A percentile compares a stretch with the other conserved stretches of the same genome.
Evolutionary conservation across 2,888 invertebrate genomes (phyloP).

Genomic region (Sarcophaga rosellei): DNA sequence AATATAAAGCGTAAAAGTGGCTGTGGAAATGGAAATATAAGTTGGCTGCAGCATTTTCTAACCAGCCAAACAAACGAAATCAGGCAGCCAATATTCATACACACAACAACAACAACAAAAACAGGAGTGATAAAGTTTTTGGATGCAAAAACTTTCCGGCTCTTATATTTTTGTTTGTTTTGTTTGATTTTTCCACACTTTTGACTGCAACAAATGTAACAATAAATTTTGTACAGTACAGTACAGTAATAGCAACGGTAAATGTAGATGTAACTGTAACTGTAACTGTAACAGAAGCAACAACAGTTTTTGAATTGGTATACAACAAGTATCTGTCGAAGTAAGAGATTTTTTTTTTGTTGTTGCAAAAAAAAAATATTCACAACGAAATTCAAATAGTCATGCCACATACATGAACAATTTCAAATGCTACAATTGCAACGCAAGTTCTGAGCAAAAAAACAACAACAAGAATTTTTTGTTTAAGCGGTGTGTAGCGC

Average conservation of each 20-base stretch:
- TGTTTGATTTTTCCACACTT: conserved; percentile 60
- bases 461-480: not conserved
- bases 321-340: conserved; percentile 30
- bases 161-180: not conserved
- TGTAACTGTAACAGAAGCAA: not conserved
- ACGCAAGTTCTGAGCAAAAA: not conserved
- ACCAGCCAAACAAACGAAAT: conserved; percentile 40
- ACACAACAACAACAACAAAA: not conserved
- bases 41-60: conserved; percentile 36
- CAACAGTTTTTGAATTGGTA: not conserved
- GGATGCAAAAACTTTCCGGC: conserved; percentile 60
- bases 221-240: conserved; percentile 47
- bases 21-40: not conserved
- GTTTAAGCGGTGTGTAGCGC: not conserved
- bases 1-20: not conserved
- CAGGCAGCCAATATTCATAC: conserved; percentile 60
- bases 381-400: conserved; percentile 56
- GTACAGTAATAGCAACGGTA: conserved; percentile 14
- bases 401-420: conserved; percentile 42
- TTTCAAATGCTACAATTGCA: conserved; percentile 9
- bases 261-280: no score
- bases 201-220: conserved; percentile 67
- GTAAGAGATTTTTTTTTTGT: conserved; percentile 33
- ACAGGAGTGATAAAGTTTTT: conserved; percentile 61
- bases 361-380: conserved; percentile 24